A percentile compares a stretch with the other conserved stretches of the same genome.
Evolutionary conservation across 2,888 invertebrate species (phyloP).

Genomic region (Sphaerophoria taeniata): DNA sequence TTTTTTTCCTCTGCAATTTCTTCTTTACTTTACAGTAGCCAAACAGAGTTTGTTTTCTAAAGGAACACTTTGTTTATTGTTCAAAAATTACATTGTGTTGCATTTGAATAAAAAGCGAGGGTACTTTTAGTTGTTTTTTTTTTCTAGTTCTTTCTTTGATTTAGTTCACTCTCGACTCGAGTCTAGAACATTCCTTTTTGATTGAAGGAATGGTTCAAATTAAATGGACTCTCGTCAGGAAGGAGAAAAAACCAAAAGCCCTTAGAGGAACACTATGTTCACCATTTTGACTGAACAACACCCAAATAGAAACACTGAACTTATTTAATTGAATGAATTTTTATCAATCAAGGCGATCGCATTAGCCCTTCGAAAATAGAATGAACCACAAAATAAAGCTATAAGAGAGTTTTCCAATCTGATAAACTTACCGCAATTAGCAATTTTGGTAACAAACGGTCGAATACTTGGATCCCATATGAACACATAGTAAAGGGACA

Average conservation of each 20-base stretch:
- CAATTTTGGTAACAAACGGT: conserved; percentile 82
- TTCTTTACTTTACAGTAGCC: neutral
- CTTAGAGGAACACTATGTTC: too few relatives aligned
- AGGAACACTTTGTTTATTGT: neutral
- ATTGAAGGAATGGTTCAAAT: neutral
- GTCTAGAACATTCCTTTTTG: neutral
- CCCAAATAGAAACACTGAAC: too few relatives aligned
- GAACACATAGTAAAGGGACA: conserved; percentile 96
- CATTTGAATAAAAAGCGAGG: neutral
- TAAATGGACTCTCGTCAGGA: neutral
- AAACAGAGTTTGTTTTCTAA: conserved; percentile 1
- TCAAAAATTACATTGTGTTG: neutral
- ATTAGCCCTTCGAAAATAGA: too few relatives aligned
- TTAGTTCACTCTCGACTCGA: neutral
- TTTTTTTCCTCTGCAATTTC: neutral
- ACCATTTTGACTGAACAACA: too few relatives aligned
- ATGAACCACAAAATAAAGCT: too few relatives aligned
- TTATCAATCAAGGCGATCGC: too few relatives aligned
- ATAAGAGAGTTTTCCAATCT: neutral
- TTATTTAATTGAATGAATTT: too few relatives aligned
- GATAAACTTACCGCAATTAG: conserved; percentile 81
- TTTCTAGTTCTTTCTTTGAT: conserved; percentile 1
- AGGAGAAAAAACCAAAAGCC: too few relatives aligned
- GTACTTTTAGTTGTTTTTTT: neutral
- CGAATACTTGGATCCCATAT: conserved; percentile 92